Evolutionary conservation across 1,140 invertebrate species (phyloP).

Genomic region (Zeugodacus cucurbitae): DNA sequence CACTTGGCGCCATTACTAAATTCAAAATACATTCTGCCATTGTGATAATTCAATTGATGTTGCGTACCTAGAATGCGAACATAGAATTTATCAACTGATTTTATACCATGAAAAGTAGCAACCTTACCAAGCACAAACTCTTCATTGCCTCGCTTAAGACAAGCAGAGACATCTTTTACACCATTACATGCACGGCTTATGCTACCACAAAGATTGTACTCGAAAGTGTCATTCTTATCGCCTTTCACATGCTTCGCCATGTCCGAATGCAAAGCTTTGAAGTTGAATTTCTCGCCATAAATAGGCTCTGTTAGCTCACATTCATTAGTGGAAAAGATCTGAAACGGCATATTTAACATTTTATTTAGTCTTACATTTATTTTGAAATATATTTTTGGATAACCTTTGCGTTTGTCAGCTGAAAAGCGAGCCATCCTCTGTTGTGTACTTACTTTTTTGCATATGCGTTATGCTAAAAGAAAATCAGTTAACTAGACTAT

Average conservation of each 20-base stretch:
- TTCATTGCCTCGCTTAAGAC: slow-evolving; percentile 54
- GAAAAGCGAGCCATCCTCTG: too few species aligned
- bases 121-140: slow-evolving; percentile 59
- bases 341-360: slow-evolving; percentile 22
- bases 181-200: slow-evolving; percentile 53
- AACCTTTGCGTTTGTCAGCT: too few species aligned
- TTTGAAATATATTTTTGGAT: too few species aligned
- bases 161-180: slow-evolving; percentile 56
- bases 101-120: too few species aligned
- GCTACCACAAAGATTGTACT: slow-evolving; percentile 62
- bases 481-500: too few species aligned
- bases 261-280: slow-evolving; percentile 55
- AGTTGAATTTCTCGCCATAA: slow-evolving; percentile 58
- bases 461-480: too few species aligned
- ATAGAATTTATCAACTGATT: background rate
- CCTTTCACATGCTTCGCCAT: slow-evolving; percentile 51
- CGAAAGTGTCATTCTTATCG: slow-evolving; percentile 51
- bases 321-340: slow-evolving; percentile 52
- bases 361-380: too few species aligned
- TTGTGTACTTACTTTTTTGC: too few species aligned
- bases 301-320: slow-evolving; percentile 58
- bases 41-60: slow-evolving; percentile 54
- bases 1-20: slow-evolving; percentile 57
- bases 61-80: slow-evolving; percentile 51
- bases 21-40: slow-evolving; percentile 56